These are phyloP conservation scores for Oreochromis tanganicae DNA, from an alignment of 2,113 vertebrate species.

Conservation along the genomic window DNA sequence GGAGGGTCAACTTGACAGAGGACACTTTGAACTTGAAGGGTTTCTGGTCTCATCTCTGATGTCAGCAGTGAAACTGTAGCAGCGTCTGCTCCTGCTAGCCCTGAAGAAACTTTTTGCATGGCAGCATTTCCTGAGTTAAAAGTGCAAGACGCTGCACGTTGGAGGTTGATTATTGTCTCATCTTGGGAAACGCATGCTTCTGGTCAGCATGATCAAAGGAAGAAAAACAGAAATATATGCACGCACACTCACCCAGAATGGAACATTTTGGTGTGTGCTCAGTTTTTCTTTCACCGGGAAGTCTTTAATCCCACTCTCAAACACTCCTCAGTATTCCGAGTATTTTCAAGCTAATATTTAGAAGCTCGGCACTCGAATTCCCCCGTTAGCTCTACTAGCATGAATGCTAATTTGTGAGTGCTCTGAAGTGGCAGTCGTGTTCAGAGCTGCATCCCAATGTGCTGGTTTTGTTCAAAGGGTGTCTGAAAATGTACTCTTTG, in stretches of 20 bases:
- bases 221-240: slow-evolving; percentile 31
- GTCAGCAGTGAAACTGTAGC: slow-evolving; percentile 22
- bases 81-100: slow-evolving; percentile 5
- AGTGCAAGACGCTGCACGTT: slow-evolving; percentile 16
- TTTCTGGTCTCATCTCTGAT: slow-evolving; percentile 19
- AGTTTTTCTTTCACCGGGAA: slow-evolving; percentile 40
- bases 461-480: slow-evolving; percentile 21
- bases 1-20: slow-evolving; percentile 16
- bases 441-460: slow-evolving; percentile 47
- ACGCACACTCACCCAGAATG: not conserved
- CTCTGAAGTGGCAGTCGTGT: slow-evolving; percentile 25
- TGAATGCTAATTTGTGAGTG: slow-evolving; percentile 50
- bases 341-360: not conserved
- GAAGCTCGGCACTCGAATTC: not conserved
- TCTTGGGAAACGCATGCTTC: slow-evolving; percentile 38
- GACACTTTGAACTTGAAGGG: slow-evolving; percentile 34
- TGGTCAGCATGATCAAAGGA: slow-evolving; percentile 32
- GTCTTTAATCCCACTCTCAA: not conserved
- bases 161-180: slow-evolving; percentile 14
- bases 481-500: slow-evolving; percentile 22
- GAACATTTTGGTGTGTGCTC: not conserved
- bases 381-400: slow-evolving; percentile 23
- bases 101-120: slow-evolving; percentile 49
- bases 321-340: not conserved
- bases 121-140: slow-evolving; percentile 1